Base-by-base conservation (phyloP, 2,797 vertebrate genomes). In the Crocodylus rhombifer region DNA sequence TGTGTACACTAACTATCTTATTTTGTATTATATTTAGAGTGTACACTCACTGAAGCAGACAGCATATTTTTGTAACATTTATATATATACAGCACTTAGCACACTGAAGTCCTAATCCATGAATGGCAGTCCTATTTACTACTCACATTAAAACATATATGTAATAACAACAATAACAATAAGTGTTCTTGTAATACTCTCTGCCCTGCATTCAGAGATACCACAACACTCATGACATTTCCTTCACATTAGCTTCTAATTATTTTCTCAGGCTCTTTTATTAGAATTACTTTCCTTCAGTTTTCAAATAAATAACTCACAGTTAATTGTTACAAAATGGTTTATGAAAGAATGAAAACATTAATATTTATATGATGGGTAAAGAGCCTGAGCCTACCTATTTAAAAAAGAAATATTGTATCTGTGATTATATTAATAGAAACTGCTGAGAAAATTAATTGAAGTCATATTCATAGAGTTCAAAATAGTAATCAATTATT, bases 401-500 rank as follows among this genome's bases (percentile, higher is more conserved):
- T 86, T 83, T 85, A 26, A 4, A 86, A 88, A 92, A 64, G 5
- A 63, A 92, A 90, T 88, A 84, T 89, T 26, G 14, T 61, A 87
- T 88, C 76, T 80, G 58, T 93, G 90, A 95, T 95, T 93, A 67
- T 61, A 80, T 84, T 94, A 94, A 93, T 80, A 28, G 56, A 90
- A 87, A 56, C 28, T 58, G 92, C 88, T 94, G 56, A 94, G 90
- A 56, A 95, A 84, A 26, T 75, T 95, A 91, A 93, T 30, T 86
- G 77, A 93, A 94, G 77, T 3, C 23, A 71, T 94, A 87, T 77
- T 93, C 20, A 15, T 51, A 79, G 14, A 42, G 8, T 7, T 91
- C 26, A 88, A 86, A 95, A 73, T 77, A 93, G 12, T 85, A 95
- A 95, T 89, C 13, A 94, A 86, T 95, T 95, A 80, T 81, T 94